These are phyloP conservation scores for Nephrotoma appendiculata DNA, from an alignment of 2,888 invertebrate species.

Conservation along the genomic window DNA sequence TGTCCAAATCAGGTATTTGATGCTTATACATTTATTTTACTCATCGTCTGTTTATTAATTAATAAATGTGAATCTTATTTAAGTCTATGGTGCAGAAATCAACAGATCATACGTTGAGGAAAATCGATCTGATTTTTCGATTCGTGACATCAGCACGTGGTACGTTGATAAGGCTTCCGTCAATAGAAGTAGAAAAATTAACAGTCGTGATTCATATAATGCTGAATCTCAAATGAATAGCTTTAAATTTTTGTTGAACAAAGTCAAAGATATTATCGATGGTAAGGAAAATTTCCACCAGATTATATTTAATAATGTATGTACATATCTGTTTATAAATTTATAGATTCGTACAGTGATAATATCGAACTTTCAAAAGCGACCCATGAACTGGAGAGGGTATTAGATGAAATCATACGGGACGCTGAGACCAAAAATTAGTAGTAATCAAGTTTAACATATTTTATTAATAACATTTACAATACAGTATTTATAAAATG, in stretches of 20 bases:
- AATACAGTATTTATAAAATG: no score
- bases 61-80: slow-evolving; percentile 1
- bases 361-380: slow-evolving; percentile 29
- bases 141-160: slow-evolving; percentile 28
- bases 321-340: background rate
- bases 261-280: slow-evolving; percentile 29
- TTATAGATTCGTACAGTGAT: slow-evolving; percentile 26
- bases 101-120: slow-evolving; percentile 31
- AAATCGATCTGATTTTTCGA: slow-evolving; percentile 29
- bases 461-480: no score
- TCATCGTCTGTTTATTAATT: no score
- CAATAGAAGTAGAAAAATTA: background rate
- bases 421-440: slow-evolving; percentile 23
- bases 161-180: slow-evolving; percentile 21
- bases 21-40: background rate
- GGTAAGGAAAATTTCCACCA: slow-evolving; percentile 9
- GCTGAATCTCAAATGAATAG: slow-evolving; percentile 29
- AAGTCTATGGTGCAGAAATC: slow-evolving; percentile 29
- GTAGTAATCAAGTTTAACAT: background rate
- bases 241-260: slow-evolving; percentile 26
- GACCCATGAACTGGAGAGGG: slow-evolving; percentile 29
- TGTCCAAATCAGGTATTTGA: slow-evolving; percentile 5
- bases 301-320: background rate
- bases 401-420: slow-evolving; percentile 28
- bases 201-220: background rate